Evolutionary conservation across 2,797 vertebrate genomes (phyloP).

Genomic region (Spinibarbus caldwelli): DNA sequence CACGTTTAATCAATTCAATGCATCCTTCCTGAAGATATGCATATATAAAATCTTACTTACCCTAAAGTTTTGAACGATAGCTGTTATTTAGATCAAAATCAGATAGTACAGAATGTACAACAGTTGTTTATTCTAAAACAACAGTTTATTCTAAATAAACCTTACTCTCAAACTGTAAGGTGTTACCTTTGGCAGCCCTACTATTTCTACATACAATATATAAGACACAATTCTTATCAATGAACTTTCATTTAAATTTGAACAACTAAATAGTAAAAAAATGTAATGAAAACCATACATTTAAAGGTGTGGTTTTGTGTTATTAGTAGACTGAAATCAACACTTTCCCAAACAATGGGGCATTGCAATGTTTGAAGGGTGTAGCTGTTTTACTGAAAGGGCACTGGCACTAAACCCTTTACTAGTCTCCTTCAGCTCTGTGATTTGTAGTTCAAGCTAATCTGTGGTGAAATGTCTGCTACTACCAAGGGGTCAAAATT

Average conservation of each 20-base stretch:
- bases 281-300: not conserved
- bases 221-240: not conserved
- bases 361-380: not conserved
- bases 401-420: not conserved
- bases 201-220: not conserved
- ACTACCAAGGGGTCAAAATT: conserved; percentile 1
- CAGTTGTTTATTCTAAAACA: not conserved
- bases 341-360: not conserved
- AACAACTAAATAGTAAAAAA: not conserved
- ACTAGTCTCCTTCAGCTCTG: not conserved
- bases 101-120: not conserved
- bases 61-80: no score
- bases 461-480: not conserved
- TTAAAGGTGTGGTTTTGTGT: not conserved
- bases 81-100: no score
- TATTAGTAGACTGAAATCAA: not conserved
- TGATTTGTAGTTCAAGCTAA: conserved; percentile 2
- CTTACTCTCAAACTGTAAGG: no score
- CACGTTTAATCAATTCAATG: not conserved
- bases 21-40: not conserved
- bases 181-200: not conserved
- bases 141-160: not conserved
- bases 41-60: no score
- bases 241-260: not conserved
- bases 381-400: not conserved